phyloP scores from a whole-genome alignment of 2,888 invertebrate species.

The Eristalis pertinax region DNA sequence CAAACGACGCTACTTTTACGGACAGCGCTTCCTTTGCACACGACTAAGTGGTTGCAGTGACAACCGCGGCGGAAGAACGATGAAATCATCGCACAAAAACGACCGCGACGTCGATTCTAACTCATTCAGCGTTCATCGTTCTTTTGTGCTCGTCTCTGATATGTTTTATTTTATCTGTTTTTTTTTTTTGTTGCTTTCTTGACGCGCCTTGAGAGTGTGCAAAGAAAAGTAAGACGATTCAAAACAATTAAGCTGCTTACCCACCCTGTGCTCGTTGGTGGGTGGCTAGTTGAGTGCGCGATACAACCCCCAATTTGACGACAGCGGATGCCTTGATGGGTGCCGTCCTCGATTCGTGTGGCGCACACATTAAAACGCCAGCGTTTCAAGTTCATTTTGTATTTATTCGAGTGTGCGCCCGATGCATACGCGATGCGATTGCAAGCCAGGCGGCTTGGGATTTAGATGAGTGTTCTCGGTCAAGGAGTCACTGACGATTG shows the following conservation, averaged over 20 bases:
- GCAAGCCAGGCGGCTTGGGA: conserved; percentile 21
- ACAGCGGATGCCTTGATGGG: conserved; percentile 14
- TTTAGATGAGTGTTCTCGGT: conserved; percentile 24
- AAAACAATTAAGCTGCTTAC: not conserved
- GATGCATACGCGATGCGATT: conserved; percentile 38
- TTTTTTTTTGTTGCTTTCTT: too few relatives aligned
- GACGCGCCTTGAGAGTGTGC: not conserved
- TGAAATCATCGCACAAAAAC: not conserved
- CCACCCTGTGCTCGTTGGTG: not conserved
- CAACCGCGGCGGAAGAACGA: not conserved
- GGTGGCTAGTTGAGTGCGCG: not conserved
- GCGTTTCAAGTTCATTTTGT: conserved; percentile 34
- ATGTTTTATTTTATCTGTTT: not conserved
- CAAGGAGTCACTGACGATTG: conserved; percentile 9
- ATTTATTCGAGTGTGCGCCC: conserved; percentile 24
- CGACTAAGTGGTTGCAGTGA: not conserved
- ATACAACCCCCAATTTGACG: not conserved
- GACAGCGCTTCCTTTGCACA: not conserved
- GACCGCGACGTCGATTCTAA: not conserved
- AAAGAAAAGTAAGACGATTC: too few relatives aligned
- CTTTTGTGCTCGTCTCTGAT: not conserved
- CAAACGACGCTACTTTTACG: not conserved
- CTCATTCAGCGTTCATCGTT: not conserved
- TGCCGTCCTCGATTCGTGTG: conserved; percentile 34
- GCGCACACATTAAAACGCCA: conserved; percentile 21